Evolutionary conservation across 2,888 invertebrate species (phyloP), one percentile per base, ranked within the genome.

Genomic region (Cosmia pyralina): DNA sequence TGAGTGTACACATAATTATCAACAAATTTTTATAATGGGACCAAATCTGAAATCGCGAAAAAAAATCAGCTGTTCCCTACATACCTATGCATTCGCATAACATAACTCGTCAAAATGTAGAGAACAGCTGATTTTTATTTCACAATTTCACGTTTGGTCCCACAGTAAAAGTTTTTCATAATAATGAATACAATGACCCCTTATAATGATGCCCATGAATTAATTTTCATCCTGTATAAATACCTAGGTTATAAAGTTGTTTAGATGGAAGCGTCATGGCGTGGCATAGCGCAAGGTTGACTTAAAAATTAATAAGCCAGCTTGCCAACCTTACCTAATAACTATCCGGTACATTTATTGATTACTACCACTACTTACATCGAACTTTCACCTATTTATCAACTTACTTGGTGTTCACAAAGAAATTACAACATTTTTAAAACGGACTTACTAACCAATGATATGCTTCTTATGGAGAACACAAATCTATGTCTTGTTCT

Each of bases 221-320:
- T 28, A 1, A 28, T 2, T 28, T 28, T 28, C 28, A 28, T 28
- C 28, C 28, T 28, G 28, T 28, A 28, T 28, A 28, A 28, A 28
- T 28, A 28, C 28, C 28, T 28, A 77, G 34, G 38, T 28, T 19
- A 4, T 62, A 41, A 34, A 65, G 19, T 62, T 66, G 22, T 44
- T 57, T 44, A 52, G 57, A 65, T 60, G 41, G 68, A 57, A 41
- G 71, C 52, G 66, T 70, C 28, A 58, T 62, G 48, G 69, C 50
- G 66, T 60, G 19, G 66, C 53, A 46, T 19, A 15, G 6, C 41
- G 66, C 72, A 72, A 81, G 74, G 74, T 69, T 67, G 59, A 67
- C 55, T 82, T 72, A 74, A 83, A 85, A 85, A 80, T 75, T 75
- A 75, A 75, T 77, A 80, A 68, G 67, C 38, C n/a, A 58, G 34